Percentiles rank a stretch among this genome's conserved stretches.
These are phyloP conservation scores for Vidua chalybeata DNA, from an alignment of 2,113 vertebrate species.

Conservation along the genomic window DNA sequence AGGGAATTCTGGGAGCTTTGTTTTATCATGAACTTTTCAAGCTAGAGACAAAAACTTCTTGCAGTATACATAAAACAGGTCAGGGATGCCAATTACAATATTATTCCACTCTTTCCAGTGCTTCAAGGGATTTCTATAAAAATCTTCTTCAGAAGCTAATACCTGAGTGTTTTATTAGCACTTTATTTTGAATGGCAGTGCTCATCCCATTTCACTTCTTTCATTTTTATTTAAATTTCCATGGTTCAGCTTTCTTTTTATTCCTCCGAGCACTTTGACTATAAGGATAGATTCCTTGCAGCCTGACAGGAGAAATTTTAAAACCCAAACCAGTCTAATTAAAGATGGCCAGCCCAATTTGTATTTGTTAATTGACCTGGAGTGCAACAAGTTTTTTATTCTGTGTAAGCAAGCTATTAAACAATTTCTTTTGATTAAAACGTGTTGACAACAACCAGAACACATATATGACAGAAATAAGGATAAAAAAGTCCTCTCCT, in stretches of 20 bases:
- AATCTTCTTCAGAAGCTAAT: neutral
- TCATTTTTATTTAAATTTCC: neutral
- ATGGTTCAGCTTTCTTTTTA: neutral
- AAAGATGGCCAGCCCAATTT: slow-evolving; percentile 17
- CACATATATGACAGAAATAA: neutral
- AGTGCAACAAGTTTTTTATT: slow-evolving; percentile 12
- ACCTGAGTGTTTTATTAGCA: slow-evolving; percentile 24
- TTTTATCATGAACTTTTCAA: slow-evolving; percentile 7
- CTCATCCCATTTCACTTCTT: neutral
- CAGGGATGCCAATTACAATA: slow-evolving; percentile 25
- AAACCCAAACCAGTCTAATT: neutral
- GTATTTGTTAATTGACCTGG: slow-evolving; percentile 17
- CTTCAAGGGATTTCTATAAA: slow-evolving; percentile 23
- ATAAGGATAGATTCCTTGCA: neutral
- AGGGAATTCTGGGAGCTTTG: neutral
- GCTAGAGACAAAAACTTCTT: neutral
- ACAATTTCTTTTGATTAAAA: slow-evolving; percentile 34
- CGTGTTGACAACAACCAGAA: slow-evolving; percentile 1
- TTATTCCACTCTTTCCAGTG: neutral
- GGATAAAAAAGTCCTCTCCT: neutral
- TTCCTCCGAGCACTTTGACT: neutral
- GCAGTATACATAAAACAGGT: neutral
- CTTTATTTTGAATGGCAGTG: neutral
- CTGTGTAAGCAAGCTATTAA: neutral
- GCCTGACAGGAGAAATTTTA: neutral